A percentile compares a stretch with the other conserved stretches of the same genome.
Evolutionary conservation across 35 echinoderm and acorn worm species (phyloP).

Genomic region (Nesometra sesokonis): DNA sequence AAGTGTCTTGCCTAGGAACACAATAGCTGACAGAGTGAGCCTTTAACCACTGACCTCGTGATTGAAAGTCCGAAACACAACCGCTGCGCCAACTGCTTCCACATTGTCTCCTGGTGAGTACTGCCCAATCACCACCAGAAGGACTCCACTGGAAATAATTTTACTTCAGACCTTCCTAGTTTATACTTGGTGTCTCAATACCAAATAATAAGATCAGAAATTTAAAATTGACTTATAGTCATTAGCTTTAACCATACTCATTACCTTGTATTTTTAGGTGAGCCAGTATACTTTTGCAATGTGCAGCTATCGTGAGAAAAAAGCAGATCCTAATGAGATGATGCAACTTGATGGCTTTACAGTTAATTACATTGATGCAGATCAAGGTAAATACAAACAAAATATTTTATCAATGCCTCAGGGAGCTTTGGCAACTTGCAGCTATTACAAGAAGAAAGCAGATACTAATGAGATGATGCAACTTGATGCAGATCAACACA

Average conservation of each 20-base stretch:
- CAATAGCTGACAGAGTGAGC: too few species aligned
- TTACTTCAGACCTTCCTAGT: not conserved
- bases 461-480: slow-evolving; percentile 98
- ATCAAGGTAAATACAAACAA: slow-evolving; percentile 42
- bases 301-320: slow-evolving; percentile 96
- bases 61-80: too few species aligned
- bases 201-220: not conserved
- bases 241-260: not conserved
- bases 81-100: too few species aligned
- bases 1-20: too few species aligned
- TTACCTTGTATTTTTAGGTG: slow-evolving; percentile 38
- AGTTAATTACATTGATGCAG: slow-evolving; percentile 90
- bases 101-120: too few species aligned
- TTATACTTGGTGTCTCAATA: not conserved
- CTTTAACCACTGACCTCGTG: too few species aligned
- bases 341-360: slow-evolving; percentile 95
- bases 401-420: slow-evolving; percentile 20
- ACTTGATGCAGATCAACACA: too few species aligned
- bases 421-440: slow-evolving; percentile 96
- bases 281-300: slow-evolving; percentile 99
- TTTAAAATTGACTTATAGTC: too few species aligned
- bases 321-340: slow-evolving; percentile 98
- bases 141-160: too few species aligned
- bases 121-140: too few species aligned
- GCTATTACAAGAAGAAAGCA: slow-evolving; percentile 91